A percentile compares a stretch with the other conserved stretches of the same genome.
Conservation (phyloP, 2,113 vertebrate species). For the Amblyopsis rosae region DNA sequence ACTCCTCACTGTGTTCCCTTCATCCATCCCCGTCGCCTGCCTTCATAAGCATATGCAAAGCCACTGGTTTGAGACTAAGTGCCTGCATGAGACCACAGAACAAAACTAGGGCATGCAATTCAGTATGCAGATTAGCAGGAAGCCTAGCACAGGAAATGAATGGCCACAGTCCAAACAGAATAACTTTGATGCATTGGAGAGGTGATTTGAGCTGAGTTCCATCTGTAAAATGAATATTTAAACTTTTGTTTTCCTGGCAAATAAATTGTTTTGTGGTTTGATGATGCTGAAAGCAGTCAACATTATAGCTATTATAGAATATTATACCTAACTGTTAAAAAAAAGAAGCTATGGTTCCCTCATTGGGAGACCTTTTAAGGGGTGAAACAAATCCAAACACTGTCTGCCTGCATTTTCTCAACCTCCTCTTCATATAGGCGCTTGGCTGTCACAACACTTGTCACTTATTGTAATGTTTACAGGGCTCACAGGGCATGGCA, state of each 20-base stretch:
- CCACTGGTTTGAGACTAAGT: constrained; percentile 61
- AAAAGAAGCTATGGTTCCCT: constrained; percentile 27
- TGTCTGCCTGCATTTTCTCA: constrained; percentile 61
- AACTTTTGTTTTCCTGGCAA: no score
- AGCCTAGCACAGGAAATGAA: constrained; percentile 67
- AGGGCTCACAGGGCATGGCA: constrained; percentile 43
- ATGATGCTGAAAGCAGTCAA: no score
- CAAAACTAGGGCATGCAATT: constrained; percentile 72
- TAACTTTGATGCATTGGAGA: constrained; percentile 50
- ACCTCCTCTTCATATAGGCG: constrained; percentile 56
- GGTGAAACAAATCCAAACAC: constrained; percentile 56
- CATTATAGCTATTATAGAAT: no score
- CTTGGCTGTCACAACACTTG: constrained; percentile 68
- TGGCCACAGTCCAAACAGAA: constrained; percentile 65
- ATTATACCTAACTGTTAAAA: constrained; percentile 18
- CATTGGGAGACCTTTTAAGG: constrained; percentile 58
- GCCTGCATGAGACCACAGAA: constrained; percentile 68
- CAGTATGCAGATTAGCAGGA: constrained; percentile 65
- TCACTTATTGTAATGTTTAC: constrained; percentile 68
- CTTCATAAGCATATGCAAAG: constrained; percentile 48
- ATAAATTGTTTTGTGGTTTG: no score
- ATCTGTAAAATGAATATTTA: not conserved
- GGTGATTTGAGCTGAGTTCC: constrained; percentile 25
- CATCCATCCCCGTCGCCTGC: constrained; percentile 22
- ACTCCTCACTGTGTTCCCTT: not conserved